Conservation (phyloP, 2,797 vertebrate species). For the Semaprochilodus insignis region DNA sequence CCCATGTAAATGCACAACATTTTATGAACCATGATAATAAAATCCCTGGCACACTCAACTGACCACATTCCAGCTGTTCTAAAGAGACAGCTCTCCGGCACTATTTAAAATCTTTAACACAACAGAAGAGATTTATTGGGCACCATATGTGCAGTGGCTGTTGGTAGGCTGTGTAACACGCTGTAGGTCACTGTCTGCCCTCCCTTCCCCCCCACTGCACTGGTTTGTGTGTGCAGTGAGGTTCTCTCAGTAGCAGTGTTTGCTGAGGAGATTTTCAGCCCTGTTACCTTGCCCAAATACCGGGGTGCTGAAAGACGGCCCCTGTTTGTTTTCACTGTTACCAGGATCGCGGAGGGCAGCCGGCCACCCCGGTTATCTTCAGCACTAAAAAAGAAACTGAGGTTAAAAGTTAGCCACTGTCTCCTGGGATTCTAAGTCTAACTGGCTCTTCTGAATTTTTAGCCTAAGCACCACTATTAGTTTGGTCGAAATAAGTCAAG, state of each 20-base stretch:
- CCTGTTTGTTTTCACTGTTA: slow-evolving; percentile 55
- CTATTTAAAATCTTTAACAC: slow-evolving; percentile 70
- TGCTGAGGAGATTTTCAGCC: slow-evolving; percentile 48
- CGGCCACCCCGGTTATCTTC: slow-evolving; percentile 14
- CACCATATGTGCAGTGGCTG: slow-evolving; percentile 57
- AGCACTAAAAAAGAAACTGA: slow-evolving; percentile 31
- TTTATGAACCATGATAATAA: slow-evolving; percentile 55
- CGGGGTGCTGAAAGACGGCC: slow-evolving; percentile 34
- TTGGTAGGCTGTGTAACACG: slow-evolving; percentile 48
- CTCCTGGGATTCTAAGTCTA: neutral
- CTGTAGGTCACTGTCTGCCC: slow-evolving; percentile 43
- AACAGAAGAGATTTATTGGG: slow-evolving; percentile 69
- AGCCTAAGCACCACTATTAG: neutral
- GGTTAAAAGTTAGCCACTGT: slow-evolving; percentile 1
- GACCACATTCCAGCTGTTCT: slow-evolving; percentile 70
- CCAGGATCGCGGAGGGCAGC: slow-evolving; percentile 30
- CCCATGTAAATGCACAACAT: slow-evolving; percentile 63
- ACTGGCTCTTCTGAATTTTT: neutral
- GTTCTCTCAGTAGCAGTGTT: slow-evolving; percentile 46
- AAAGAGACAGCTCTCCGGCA: slow-evolving; percentile 71
- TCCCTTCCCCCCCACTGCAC: slow-evolving; percentile 32
- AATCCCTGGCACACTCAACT: slow-evolving; percentile 63
- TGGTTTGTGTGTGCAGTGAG: slow-evolving; percentile 21
- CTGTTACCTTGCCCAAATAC: slow-evolving; percentile 37
- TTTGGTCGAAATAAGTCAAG: neutral